Base-by-base conservation (phyloP, 2,888 invertebrate genomes). In the Agrochola macilenta region DNA sequence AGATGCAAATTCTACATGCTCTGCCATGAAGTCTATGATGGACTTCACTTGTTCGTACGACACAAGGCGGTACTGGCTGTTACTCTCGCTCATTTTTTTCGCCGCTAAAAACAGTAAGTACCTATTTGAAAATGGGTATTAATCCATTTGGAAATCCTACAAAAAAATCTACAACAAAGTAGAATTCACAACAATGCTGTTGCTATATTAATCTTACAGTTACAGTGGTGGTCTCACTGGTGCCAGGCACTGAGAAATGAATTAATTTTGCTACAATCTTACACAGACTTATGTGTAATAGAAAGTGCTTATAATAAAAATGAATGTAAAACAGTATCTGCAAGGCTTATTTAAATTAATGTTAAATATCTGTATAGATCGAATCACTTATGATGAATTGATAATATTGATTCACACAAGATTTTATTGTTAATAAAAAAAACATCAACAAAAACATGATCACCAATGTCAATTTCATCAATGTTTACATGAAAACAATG, bases 21-120 rank as follows among this genome's bases (percentile, higher is more conserved):
- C 93, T 0, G 92, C 92, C 94, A 95, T 95, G 79, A 95, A 95
- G 75, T 95, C 95, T 61, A 95, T 89, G 72, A 95, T 91, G 0
- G 90, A 84, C 79, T 94, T 94, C 26, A 94, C 87, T 83, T 95
- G 95, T 49, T 95, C 95, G 58, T 91, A 92, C 0, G 94, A 90
- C 23, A 95, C 93, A 49, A 93, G 91, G 4, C 91, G 91, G 12
- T 89, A 84, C 17, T 85, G 84, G 11, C 81, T 85, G 35, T 81
- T 87, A 23, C 78, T 84, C 69, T 90, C 90, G 14, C 89, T 85
- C 91, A 91, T 92, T 60, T 70, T 69, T 81, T 52, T n/a, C 1
- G 43, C 30, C 26, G 52, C 73, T 74, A 63, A 26, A 69, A 82
- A 23, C 23, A 23, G 30, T 74, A 46, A 46, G 14, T 46, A 46